A percentile compares a stretch with the other conserved stretches of the same genome.
These are phyloP conservation scores for Glyptemys insculpta DNA, from an alignment of 2,797 vertebrate species.

Conservation along the genomic window DNA sequence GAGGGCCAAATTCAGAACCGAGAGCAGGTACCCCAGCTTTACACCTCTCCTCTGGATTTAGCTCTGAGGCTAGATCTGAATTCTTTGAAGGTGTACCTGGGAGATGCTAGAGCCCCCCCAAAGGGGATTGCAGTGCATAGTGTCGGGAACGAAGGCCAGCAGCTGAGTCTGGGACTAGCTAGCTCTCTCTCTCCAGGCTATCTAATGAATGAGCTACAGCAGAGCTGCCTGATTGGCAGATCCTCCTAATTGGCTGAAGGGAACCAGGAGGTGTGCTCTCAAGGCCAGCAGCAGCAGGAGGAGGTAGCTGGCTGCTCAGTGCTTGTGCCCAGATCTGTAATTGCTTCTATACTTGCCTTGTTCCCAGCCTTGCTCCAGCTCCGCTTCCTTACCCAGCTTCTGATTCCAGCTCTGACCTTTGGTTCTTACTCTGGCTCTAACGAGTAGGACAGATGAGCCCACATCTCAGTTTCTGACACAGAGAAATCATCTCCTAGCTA, in stretches of 20 bases:
- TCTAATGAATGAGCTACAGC: not conserved
- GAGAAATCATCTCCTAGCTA: not conserved
- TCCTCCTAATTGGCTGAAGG: rapidly evolving
- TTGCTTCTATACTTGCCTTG: not conserved
- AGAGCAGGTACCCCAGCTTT: not conserved
- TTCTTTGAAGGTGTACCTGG: not conserved
- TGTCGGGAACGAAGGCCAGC: not conserved
- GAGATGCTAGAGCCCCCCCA: not conserved
- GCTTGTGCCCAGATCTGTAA: not conserved
- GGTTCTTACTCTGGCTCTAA: not conserved
- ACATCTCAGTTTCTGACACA: not conserved
- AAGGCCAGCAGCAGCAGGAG: not conserved
- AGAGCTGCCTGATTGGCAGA: not conserved
- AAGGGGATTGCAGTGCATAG: not conserved
- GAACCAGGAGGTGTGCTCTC: not conserved
- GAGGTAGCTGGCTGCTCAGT: too few species aligned
- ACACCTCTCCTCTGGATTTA: not conserved
- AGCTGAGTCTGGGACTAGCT: not conserved
- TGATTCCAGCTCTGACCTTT: not conserved
- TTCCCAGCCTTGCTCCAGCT: too few species aligned
- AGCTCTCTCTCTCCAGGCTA: not conserved
- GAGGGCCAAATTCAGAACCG: too few species aligned
- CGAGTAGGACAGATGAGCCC: not conserved
- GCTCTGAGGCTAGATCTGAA: not conserved
- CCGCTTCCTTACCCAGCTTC: not conserved